phyloP scores from a whole-genome alignment of 2,113 vertebrate species.

The Mustela lutreola region DNA sequence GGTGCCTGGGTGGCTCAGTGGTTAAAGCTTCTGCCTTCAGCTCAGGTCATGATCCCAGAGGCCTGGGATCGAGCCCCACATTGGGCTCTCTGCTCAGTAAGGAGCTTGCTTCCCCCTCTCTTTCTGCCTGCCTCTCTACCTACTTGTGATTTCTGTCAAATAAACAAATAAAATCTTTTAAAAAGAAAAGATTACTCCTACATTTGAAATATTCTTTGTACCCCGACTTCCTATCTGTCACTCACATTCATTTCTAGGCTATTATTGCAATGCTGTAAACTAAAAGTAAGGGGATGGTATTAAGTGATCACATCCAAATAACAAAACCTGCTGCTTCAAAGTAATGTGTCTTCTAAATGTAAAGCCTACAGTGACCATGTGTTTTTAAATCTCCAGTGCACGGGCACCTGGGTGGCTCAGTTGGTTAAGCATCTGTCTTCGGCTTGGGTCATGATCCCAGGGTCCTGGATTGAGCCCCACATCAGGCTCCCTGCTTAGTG shows the following conservation, averaged over 20 bases:
- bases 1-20: no score
- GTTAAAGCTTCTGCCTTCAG: no score
- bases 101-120: no score
- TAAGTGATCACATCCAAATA: background rate
- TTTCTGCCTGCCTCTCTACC: no score
- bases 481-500: background rate
- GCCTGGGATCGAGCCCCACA: no score
- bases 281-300: background rate
- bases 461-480: background rate
- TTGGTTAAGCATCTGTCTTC: background rate
- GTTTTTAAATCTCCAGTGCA: conserved; percentile 8
- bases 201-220: background rate
- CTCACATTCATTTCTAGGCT: conserved; percentile 42
- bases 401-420: background rate
- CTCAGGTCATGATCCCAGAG: no score
- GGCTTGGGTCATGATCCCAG: background rate
- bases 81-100: no score
- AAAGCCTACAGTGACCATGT: background rate
- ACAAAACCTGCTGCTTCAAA: background rate
- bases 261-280: background rate
- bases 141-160: no score
- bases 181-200: background rate
- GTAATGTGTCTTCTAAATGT: background rate
- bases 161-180: no score
- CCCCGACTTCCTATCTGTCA: background rate